Conservation (phyloP, 2,113 vertebrate species). For the Rhinolophus sinicus region DNA sequence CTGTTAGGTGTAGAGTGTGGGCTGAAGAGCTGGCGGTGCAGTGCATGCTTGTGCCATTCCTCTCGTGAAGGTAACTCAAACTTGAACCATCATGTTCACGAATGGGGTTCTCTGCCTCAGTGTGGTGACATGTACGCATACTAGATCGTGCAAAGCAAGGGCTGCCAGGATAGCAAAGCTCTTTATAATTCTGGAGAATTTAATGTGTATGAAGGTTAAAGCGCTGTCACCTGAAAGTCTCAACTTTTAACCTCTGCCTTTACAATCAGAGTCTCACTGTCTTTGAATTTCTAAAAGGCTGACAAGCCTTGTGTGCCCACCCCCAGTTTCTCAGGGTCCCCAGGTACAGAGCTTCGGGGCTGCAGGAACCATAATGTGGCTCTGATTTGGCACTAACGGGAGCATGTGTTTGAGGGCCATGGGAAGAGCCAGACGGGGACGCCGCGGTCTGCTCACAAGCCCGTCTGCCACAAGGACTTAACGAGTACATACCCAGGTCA, state of each 20-base stretch:
- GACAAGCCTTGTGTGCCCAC: neutral
- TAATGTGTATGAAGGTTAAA: neutral
- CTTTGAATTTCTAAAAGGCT: neutral
- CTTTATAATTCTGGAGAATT: neutral
- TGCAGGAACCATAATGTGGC: neutral
- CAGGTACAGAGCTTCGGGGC: neutral
- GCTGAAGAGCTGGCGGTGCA: fast-evolving
- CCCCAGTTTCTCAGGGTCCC: neutral
- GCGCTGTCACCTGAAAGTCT: neutral
- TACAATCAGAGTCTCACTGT: neutral
- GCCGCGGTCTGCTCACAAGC: neutral
- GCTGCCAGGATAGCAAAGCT: neutral
- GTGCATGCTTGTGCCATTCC: neutral
- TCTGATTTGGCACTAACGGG: neutral
- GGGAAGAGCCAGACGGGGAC: neutral
- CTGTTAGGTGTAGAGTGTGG: neutral
- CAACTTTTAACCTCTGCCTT: neutral
- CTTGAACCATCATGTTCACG: neutral
- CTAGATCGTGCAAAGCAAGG: neutral
- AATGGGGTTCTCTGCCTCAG: neutral
- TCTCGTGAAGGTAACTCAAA: neutral
- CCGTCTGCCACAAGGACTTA: neutral
- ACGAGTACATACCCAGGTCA: neutral
- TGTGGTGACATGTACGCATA: neutral
- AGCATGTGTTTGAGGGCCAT: neutral